Evolutionary conservation across 2,888 invertebrate species (phyloP), one percentile per base, ranked within the genome.

Genomic region (Disparrhopalites patrizii): DNA sequence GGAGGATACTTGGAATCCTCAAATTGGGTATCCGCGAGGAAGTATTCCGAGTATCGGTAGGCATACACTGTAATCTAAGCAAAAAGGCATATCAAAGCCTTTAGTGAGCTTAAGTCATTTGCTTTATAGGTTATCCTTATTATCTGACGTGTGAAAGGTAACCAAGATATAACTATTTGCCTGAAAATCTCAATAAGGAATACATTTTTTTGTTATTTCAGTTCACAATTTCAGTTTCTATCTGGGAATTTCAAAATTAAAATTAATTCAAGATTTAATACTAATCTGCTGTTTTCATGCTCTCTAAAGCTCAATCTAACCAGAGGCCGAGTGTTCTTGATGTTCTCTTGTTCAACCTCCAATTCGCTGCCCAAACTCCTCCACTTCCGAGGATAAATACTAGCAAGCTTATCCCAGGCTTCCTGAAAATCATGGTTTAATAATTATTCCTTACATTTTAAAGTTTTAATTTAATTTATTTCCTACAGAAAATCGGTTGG

Each of bases 361-460:
- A 69, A 4, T 23, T 75, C 73, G 57, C 75, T 75, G n/a, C 72
- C 73, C 20, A 68, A 67, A 8, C 66, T 66, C 25, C 68, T 63
- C 73, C 73, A 75, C 40, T 73, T 75, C 23, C 71, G 64, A 1
- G 75, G 73, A n/a, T 54, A 43, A 52, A 72, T 68, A 7, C 73
- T 71, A 13, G 73, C 70, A 68, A 73, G 62, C 43, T 73, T 70
- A 33, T 70, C 68, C 73, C 73, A 73, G 1, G 67, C 66, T 63
- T 72, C 70, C 63, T 74, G 62, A 8, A 23, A 31, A 20, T 36
- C 20, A 47, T 47, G 47, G 5, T 7, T 36, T 36, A 36, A 36
- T 36, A 10, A 36, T 36, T 36, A 10, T 36, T 36, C 36, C 36
- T 10, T 36, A 36, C 36, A 36, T 7, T 36, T 36, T 36, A 36